Conservation (phyloP, 2,113 vertebrate species). For the Microtus richardsoni region DNA sequence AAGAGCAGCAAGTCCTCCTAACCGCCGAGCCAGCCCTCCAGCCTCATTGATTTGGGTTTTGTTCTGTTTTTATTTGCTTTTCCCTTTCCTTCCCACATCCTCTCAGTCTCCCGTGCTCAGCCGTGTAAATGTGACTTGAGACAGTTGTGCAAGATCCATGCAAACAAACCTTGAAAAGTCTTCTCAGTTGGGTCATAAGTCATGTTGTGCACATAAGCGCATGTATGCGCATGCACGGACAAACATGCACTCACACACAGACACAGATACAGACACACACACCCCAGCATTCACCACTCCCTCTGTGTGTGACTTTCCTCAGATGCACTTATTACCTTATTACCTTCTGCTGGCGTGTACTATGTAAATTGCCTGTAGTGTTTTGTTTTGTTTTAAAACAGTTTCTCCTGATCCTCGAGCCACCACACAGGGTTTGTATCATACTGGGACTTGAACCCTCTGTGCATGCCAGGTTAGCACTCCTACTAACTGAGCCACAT, state of each 20-base stretch:
- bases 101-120: not conserved
- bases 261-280: not conserved
- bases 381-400: too few species aligned
- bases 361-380: not conserved
- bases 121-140: not conserved
- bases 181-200: not conserved
- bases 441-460: not conserved
- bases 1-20: not conserved
- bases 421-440: not conserved
- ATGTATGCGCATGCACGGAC: not conserved
- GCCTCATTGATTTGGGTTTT: not conserved
- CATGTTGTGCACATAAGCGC: fast-evolving
- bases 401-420: too few species aligned
- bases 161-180: not conserved
- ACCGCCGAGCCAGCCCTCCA: not conserved
- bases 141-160: not conserved
- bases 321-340: not conserved
- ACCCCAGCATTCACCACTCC: not conserved
- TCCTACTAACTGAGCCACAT: not conserved
- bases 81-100: not conserved
- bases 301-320: not conserved
- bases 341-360: not conserved
- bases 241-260: not conserved
- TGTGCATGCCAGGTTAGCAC: not conserved
- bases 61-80: not conserved